Evolutionary conservation across 2,888 invertebrate species (phyloP).

Genomic region (Epistrophe eligans): DNA sequence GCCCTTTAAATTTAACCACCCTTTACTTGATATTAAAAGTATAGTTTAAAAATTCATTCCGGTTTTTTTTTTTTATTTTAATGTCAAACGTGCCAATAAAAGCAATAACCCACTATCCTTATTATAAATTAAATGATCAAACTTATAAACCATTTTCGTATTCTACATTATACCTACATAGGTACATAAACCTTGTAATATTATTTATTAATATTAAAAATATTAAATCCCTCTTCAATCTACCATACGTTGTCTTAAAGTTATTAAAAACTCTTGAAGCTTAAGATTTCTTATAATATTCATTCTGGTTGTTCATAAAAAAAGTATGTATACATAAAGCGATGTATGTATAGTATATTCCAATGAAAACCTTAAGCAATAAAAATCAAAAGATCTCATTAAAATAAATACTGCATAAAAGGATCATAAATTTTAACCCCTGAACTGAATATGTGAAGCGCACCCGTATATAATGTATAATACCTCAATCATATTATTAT

Average conservation of each 20-base stretch:
- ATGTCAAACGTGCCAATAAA: no score
- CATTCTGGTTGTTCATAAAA: constrained; percentile 13
- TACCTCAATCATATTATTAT: constrained; percentile 69
- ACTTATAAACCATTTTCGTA: constrained; percentile 25
- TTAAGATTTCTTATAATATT: constrained; percentile 5
- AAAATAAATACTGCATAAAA: constrained; percentile 82
- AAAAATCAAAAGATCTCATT: constrained; percentile 80
- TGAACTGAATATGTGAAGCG: constrained; percentile 16
- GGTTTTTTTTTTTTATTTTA: no score
- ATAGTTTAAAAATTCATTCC: no score
- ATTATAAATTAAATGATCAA: constrained; percentile 39
- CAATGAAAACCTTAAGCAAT: constrained; percentile 69
- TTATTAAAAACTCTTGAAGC: constrained; percentile 15
- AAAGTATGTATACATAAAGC: neutral
- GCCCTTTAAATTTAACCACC: no score
- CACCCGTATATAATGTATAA: constrained; percentile 33
- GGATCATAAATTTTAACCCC: constrained; percentile 78
- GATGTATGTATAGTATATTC: neutral
- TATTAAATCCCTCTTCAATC: constrained; percentile 66
- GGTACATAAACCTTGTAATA: neutral
- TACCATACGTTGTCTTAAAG: constrained; percentile 37
- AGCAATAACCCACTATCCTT: neutral
- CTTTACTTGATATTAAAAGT: no score
- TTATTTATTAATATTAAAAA: constrained; percentile 50
- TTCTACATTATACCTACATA: no score